These are phyloP conservation scores for Tribolium freemani DNA, from an alignment of 2,888 invertebrate species.

Conservation along the genomic window DNA sequence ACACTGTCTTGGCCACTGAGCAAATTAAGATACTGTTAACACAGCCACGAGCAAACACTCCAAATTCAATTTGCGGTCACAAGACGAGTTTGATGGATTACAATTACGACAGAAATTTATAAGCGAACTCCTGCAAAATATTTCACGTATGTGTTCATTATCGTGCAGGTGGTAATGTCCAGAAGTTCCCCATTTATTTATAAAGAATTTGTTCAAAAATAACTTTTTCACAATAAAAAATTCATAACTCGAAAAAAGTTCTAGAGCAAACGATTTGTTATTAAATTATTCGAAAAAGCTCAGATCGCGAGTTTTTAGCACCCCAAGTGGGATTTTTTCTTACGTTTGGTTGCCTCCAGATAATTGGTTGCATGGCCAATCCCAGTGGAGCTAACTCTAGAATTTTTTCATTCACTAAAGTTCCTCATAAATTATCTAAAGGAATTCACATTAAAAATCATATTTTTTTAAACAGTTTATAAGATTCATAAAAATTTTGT, in stretches of 20 bases:
- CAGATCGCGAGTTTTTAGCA: background rate
- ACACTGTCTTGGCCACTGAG: conserved; percentile 6
- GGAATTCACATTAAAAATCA: no score
- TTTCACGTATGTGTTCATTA: background rate
- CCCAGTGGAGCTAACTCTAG: background rate
- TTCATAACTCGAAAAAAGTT: no score
- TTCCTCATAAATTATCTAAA: no score
- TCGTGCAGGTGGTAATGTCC: background rate
- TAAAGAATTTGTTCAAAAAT: background rate
- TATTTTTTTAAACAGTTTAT: no score
- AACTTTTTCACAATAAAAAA: no score
- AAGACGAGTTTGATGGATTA: background rate
- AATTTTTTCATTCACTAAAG: no score
- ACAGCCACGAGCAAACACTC: conserved; percentile 10
- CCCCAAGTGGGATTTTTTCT: background rate
- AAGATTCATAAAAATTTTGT: no score
- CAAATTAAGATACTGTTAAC: conserved; percentile 33
- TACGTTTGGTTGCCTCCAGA: background rate
- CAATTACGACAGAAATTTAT: background rate
- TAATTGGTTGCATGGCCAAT: background rate
- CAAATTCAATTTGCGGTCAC: background rate
- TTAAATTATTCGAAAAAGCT: no score
- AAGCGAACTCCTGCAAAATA: background rate
- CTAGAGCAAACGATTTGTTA: no score
- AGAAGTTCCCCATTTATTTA: background rate